phyloP scores from a whole-genome alignment of 2,797 vertebrate genomes.

The Rhinatrema bivittatum region DNA sequence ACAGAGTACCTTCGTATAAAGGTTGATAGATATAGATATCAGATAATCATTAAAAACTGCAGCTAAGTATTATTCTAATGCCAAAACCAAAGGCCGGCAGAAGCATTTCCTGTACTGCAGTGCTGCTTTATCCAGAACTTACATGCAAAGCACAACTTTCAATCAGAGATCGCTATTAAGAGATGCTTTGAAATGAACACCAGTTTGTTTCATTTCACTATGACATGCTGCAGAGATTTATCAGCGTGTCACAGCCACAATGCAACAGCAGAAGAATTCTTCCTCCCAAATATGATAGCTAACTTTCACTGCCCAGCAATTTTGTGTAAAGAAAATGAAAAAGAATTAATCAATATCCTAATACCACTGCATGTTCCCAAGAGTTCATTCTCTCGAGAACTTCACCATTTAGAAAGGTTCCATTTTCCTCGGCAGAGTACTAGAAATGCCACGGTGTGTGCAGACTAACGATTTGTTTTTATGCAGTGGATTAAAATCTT shows the following conservation, averaged over 20 bases:
- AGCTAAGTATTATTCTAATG: slow-evolving; percentile 27
- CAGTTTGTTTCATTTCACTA: slow-evolving; percentile 49
- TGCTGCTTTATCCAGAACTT: slow-evolving; percentile 29
- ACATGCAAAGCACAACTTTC: slow-evolving; percentile 9
- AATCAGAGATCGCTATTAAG: slow-evolving; percentile 9
- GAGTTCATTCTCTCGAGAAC: too few relatives aligned
- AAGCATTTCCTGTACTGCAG: slow-evolving; percentile 45
- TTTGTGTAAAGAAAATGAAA: background rate
- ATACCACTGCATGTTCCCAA: too few relatives aligned
- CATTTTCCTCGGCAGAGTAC: too few relatives aligned
- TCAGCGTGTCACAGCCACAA: background rate
- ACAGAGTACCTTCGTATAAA: too few relatives aligned
- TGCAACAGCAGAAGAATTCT: background rate
- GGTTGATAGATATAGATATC: slow-evolving; percentile 12
- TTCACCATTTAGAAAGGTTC: too few relatives aligned
- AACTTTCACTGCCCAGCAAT: background rate
- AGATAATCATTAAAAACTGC: slow-evolving; percentile 19
- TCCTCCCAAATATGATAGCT: too few relatives aligned
- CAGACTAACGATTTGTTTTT: too few relatives aligned
- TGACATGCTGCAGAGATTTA: slow-evolving; percentile 17
- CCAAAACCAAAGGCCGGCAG: slow-evolving; percentile 15
- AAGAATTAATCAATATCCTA: too few relatives aligned
- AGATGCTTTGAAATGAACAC: slow-evolving; percentile 32
- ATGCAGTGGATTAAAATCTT: too few relatives aligned
- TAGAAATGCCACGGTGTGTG: too few relatives aligned